Evolutionary conservation across 2,888 invertebrate species (phyloP).

Genomic region (Hypena proboscidalis): DNA sequence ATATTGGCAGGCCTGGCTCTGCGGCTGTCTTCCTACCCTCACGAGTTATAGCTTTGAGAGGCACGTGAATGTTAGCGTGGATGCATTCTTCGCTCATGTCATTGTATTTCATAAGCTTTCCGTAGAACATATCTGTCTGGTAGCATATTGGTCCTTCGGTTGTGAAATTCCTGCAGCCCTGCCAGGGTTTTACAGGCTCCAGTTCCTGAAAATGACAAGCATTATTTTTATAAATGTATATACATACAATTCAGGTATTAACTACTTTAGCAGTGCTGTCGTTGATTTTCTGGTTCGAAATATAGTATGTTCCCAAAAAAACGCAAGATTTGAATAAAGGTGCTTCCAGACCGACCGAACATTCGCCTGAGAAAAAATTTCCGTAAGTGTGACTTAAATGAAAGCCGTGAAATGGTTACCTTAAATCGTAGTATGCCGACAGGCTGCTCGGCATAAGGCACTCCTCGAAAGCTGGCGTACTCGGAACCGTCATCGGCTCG

Average conservation of each 20-base stretch:
- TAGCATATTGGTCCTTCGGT: constrained; percentile 86
- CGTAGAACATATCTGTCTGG: constrained; percentile 81
- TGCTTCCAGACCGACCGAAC: no score
- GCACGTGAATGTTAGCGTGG: constrained; percentile 72
- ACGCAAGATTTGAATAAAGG: no score
- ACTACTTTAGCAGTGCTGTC: no score
- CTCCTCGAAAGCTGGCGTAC: constrained; percentile 75
- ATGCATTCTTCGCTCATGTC: constrained; percentile 69
- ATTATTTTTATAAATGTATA: neutral
- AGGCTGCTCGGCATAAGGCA: constrained; percentile 77
- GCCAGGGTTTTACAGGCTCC: constrained; percentile 80
- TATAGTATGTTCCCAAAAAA: no score
- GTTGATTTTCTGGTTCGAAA: no score
- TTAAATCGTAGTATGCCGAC: constrained; percentile 65
- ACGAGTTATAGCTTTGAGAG: constrained; percentile 49
- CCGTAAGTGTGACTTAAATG: no score
- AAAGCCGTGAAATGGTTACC: constrained; percentile 44
- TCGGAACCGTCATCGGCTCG: constrained; percentile 41
- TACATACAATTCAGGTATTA: neutral
- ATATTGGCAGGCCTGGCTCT: constrained; percentile 58
- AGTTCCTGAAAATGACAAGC: constrained; percentile 74
- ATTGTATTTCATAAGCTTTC: constrained; percentile 51
- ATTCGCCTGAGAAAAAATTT: no score
- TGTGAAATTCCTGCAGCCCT: constrained; percentile 79
- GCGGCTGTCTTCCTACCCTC: constrained; percentile 17